Conservation (phyloP, 64 coral and sea anemone genomes). For the Stichodactyla mertensii region DNA sequence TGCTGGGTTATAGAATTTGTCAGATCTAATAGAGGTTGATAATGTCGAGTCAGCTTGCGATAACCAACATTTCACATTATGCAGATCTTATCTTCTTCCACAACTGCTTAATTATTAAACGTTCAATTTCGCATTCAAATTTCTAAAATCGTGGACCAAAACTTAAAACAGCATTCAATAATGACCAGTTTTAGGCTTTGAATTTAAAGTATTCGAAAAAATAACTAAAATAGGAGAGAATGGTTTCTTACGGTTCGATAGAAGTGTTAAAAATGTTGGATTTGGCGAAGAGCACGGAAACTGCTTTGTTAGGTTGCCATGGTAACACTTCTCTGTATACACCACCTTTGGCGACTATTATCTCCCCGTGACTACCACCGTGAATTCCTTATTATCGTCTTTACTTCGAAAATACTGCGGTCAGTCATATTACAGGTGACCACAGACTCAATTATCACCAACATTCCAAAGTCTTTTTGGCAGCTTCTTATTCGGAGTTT, state of each 20-base stretch:
- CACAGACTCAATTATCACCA: neutral
- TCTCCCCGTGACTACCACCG: neutral
- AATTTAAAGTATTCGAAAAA: neutral
- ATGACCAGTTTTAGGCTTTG: neutral
- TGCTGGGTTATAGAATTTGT: neutral
- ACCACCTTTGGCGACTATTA: neutral
- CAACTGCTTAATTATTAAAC: conserved; percentile 5
- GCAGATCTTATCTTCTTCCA: neutral
- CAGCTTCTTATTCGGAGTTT: neutral
- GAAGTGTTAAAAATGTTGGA: neutral
- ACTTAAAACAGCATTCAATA: neutral
- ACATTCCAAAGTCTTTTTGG: neutral
- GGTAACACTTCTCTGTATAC: neutral
- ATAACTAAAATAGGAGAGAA: neutral
- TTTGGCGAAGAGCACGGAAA: neutral
- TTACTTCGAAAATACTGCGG: neutral
- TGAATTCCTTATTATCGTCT: neutral
- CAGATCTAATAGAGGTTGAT: neutral
- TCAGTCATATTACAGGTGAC: neutral
- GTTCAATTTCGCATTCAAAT: neutral
- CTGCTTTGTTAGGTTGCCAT: neutral
- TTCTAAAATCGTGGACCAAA: neutral
- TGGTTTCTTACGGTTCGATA: neutral
- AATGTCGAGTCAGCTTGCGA: neutral
- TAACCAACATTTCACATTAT: neutral